phyloP scores from a whole-genome alignment of 2,113 vertebrate genomes.

The Xiphias gladius region DNA sequence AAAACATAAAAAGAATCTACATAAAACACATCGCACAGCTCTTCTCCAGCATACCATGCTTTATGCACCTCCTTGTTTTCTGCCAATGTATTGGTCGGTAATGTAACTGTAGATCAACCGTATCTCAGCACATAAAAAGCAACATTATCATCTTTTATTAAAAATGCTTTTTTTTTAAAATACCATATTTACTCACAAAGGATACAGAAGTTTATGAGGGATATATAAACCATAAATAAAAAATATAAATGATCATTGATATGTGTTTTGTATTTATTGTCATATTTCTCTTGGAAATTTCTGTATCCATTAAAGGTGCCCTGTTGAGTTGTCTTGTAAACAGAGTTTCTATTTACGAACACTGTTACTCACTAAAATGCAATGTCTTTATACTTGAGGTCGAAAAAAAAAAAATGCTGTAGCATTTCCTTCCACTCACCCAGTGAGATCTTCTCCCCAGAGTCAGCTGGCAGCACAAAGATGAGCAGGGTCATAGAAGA shows the following conservation, averaged over 20 bases:
- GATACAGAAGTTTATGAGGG: background rate
- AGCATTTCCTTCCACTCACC: conserved; percentile 73
- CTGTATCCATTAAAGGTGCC: too few relatives aligned
- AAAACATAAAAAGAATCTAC: background rate
- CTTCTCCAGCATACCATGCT: too few relatives aligned
- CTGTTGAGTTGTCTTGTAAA: too few relatives aligned
- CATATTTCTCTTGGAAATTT: too few relatives aligned
- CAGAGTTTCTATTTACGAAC: background rate
- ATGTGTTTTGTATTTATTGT: background rate
- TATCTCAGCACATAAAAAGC: background rate
- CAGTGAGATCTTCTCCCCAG: conserved; percentile 89
- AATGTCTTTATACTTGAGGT: background rate
- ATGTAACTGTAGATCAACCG: background rate
- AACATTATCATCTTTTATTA: background rate
- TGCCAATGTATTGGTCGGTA: background rate
- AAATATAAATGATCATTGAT: background rate
- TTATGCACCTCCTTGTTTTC: background rate
- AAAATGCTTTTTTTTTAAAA: background rate
- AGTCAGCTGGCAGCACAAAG: conserved; percentile 88
- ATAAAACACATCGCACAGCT: background rate
- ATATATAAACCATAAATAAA: background rate
- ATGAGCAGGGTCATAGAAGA: conserved; percentile 87
- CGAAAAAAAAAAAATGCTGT: background rate
- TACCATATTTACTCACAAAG: background rate
- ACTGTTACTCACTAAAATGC: background rate